These are phyloP conservation scores for Coranthus polyacanthus DNA, from an alignment of 2,797 vertebrate species.

Conservation along the genomic window DNA sequence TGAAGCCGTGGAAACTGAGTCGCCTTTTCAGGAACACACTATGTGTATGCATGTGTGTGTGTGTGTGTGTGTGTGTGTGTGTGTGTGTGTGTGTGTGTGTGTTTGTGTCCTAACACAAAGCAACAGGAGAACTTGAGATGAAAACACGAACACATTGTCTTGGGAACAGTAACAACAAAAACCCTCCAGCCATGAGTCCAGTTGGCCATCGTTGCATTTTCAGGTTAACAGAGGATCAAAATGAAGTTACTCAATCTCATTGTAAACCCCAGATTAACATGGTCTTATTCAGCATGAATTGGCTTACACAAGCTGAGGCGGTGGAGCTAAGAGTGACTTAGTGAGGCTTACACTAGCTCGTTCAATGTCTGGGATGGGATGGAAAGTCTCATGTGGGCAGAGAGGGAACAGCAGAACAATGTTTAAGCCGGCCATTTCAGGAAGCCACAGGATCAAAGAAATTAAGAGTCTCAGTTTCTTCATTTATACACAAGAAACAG, in stretches of 20 bases:
- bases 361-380: slow-evolving; percentile 76
- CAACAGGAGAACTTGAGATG: slow-evolving; percentile 44
- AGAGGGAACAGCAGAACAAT: slow-evolving; percentile 74
- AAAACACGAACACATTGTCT: slow-evolving; percentile 50
- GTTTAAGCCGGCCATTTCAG: slow-evolving; percentile 75
- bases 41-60: too few species aligned
- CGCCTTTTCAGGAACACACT: too few species aligned
- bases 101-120: too few species aligned
- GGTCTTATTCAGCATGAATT: slow-evolving; percentile 83
- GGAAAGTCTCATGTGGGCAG: slow-evolving; percentile 78
- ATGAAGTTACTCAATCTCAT: slow-evolving; percentile 74
- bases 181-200: slow-evolving; percentile 55
- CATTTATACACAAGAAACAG: slow-evolving; percentile 57
- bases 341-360: slow-evolving; percentile 79
- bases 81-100: too few species aligned
- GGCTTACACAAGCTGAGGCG: slow-evolving; percentile 76
- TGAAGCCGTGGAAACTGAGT: too few species aligned
- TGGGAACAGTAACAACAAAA: slow-evolving; percentile 71
- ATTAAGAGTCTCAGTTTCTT: slow-evolving; percentile 72
- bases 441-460: slow-evolving; percentile 75
- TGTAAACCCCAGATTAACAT: slow-evolving; percentile 82
- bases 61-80: too few species aligned
- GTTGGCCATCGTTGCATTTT: slow-evolving; percentile 64
- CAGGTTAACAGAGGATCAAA: slow-evolving; percentile 80
- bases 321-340: slow-evolving; percentile 80